A percentile compares a stretch with the other conserved stretches of the same genome.
Conservation (phyloP, 2,888 invertebrate species). For the Caenorhabditis japonica region DNA sequence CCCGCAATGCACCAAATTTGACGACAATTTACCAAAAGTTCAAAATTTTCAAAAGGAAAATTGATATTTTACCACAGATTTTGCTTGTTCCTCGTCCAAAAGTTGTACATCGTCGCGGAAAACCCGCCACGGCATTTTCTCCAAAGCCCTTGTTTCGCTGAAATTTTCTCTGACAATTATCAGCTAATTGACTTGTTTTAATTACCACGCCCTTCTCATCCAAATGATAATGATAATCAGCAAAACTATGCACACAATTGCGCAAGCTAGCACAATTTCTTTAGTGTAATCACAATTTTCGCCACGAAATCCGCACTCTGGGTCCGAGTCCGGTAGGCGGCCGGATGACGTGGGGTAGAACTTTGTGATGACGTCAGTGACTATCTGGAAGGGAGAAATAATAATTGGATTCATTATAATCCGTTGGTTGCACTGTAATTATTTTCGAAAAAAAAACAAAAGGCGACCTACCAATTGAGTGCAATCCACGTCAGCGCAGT, state of each 20-base stretch:
- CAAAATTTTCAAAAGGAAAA: too few relatives aligned
- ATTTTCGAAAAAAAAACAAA: too few relatives aligned
- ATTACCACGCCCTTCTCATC: constrained; percentile 36
- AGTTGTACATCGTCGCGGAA: constrained; percentile 59
- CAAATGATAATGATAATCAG: constrained; percentile 16
- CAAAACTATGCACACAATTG: constrained; percentile 16
- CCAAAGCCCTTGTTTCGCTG: constrained; percentile 56
- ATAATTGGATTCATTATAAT: background rate
- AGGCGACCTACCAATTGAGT: constrained; percentile 3
- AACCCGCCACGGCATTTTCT: constrained; percentile 66
- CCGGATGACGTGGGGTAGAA: constrained; percentile 62
- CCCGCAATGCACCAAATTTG: too few relatives aligned
- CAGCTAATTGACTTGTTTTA: background rate
- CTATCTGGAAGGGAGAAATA: constrained; percentile 25
- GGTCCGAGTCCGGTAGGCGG: constrained; percentile 54
- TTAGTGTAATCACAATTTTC: constrained; percentile 65
- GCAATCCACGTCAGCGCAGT: constrained; percentile 27
- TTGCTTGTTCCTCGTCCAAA: constrained; percentile 62
- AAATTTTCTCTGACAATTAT: constrained; percentile 10
- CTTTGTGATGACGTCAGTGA: constrained; percentile 53
- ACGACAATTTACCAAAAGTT: too few relatives aligned
- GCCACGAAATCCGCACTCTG: constrained; percentile 59
- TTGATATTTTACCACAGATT: constrained; percentile 52
- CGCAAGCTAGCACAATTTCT: constrained; percentile 37
- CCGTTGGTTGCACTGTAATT: too few relatives aligned